phyloP scores from a whole-genome alignment of 2,113 vertebrate genomes.

The Dicrurus megarhynchus region DNA sequence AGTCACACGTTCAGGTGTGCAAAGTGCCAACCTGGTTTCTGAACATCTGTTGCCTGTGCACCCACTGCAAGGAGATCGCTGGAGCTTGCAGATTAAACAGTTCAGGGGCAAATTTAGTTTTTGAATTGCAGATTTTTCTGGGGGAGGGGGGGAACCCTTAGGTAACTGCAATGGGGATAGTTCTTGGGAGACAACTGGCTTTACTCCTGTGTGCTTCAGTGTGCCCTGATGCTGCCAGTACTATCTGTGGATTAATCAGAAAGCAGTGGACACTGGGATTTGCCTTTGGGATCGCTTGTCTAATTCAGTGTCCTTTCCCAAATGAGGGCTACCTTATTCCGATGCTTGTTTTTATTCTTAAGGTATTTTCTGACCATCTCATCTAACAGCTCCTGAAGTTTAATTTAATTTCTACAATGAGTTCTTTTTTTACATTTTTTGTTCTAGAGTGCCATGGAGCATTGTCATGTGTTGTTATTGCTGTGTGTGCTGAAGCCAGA shows the following conservation, averaged over 20 bases:
- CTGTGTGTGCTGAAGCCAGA: not conserved
- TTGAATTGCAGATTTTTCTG: conserved; percentile 25
- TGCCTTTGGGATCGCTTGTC: not conserved
- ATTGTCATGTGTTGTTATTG: not conserved
- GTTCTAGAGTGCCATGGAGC: not conserved
- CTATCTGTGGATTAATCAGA: not conserved
- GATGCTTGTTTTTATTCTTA: not conserved
- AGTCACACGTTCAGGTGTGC: not conserved
- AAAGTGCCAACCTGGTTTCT: not conserved
- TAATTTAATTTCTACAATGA: not conserved
- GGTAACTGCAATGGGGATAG: not conserved
- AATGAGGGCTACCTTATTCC: not conserved
- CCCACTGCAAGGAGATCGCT: not conserved
- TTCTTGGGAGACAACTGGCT: not conserved
- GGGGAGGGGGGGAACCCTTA: not conserved
- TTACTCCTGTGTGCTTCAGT: not conserved
- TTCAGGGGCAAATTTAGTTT: conserved; percentile 11
- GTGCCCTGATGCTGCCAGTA: not conserved
- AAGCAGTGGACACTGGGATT: not conserved
- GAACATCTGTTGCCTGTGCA: conserved; percentile 16
- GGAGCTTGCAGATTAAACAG: conserved; percentile 14
- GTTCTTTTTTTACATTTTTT: not conserved
- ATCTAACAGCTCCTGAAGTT: not conserved
- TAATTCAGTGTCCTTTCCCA: not conserved
- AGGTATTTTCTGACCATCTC: not conserved